Evolutionary conservation across 92 coral and sea anemone species (phyloP), one percentile per base, ranked within the genome.

Genomic region (Porites lobata): DNA sequence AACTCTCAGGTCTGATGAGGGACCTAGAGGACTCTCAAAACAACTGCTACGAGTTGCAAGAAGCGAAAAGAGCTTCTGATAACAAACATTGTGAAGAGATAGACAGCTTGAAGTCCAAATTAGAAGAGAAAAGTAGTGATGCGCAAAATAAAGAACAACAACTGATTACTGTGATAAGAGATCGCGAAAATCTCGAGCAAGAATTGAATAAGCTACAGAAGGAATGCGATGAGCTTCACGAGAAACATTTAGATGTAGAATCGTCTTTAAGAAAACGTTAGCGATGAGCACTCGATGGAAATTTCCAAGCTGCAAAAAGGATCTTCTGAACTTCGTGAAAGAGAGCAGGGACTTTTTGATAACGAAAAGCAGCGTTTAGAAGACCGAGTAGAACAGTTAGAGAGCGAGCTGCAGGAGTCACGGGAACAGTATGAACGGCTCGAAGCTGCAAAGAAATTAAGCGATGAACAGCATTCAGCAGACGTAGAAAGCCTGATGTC

Each of bases 1-100:
- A 81, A 71, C 79, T 89, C 5, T 26, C 72, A 77, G 86, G 86
- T 78, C 92, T 93, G 61, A 94, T 91, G 57, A 91, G 78, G 69
- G 93, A 93, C 58, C 77, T 93, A 50, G 90, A 86, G 47, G 81
- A 76, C 58, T 78, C 80, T 65, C 88, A 82, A 50, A 68, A 67
- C 77, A 88, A 64, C 12, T 95, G 92, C 73, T 75, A 47, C 56
- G 93, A 95, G 83, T 89, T 95, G 69, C 93, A 91, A 73, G 87
- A 88, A 29, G 91, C 77, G 38, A 91, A 93, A 61, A 81, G 71
- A 56, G 88, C 91, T 20, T 61, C 85, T 65, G 95, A 86, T 19
- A 79, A 72, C 29, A 90, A 92, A 56, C 86, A 81, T 78, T 75
- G 67, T 4, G 91, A 76, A 9, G 93, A 92, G 65, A 58, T 86